Conservation (phyloP, 2,113 vertebrate genomes). For the Xenus cinereus region DNA sequence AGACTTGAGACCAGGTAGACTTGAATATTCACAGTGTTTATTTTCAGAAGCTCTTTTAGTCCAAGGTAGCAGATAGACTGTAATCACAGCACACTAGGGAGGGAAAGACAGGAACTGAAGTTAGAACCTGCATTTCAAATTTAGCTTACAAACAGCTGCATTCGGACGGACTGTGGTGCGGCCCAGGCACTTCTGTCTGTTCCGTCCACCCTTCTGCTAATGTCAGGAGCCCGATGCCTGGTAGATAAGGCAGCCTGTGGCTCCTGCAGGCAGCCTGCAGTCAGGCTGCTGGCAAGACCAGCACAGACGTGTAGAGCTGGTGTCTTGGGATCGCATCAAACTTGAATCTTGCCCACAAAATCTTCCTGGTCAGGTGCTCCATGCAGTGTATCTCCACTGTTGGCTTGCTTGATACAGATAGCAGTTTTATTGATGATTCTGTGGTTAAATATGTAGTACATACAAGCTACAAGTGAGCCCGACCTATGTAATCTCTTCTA, state of each 20-base stretch:
- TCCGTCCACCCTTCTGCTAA: not conserved
- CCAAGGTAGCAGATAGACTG: not conserved
- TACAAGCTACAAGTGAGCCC: not conserved
- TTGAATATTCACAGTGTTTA: not conserved
- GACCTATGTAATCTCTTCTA: not conserved
- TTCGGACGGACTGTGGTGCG: not conserved
- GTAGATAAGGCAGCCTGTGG: too few relatives aligned
- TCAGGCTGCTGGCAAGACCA: not conserved
- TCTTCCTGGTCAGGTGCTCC: not conserved
- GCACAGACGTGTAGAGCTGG: accelerated
- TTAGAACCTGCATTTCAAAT: not conserved
- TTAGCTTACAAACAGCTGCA: not conserved
- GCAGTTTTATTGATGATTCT: not conserved
- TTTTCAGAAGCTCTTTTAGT: not conserved
- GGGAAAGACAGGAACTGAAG: not conserved
- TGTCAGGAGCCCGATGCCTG: accelerated
- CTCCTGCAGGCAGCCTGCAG: not conserved
- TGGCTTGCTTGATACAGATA: not conserved
- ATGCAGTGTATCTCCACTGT: not conserved
- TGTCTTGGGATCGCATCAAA: not conserved
- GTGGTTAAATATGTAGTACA: not conserved
- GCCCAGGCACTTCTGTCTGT: accelerated
- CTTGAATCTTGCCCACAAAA: not conserved
- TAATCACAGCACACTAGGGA: not conserved
- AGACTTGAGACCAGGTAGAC: not conserved